Conservation (phyloP, 2,888 invertebrate species). For the Notocelia uddmanniana region DNA sequence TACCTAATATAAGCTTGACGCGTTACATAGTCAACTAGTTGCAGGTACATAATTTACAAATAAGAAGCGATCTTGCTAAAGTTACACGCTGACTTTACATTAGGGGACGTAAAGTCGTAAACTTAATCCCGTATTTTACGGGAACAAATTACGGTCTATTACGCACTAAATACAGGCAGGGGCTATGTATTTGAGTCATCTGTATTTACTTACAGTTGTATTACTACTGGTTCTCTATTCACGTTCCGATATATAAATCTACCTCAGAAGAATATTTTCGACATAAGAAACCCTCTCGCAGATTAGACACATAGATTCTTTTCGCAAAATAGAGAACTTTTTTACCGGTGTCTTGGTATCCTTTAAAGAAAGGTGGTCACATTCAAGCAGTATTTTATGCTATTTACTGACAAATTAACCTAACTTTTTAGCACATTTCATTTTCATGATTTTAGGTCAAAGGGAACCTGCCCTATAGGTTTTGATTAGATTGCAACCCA, state of each 20-base stretch:
- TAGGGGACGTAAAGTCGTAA: constrained; percentile 16
- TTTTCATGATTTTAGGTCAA: no score
- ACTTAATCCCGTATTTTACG: constrained; percentile 24
- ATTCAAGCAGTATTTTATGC: no score
- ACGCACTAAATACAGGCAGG: constrained; percentile 18
- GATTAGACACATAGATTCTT: not conserved
- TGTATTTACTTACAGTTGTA: constrained; percentile 11
- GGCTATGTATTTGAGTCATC: constrained; percentile 16
- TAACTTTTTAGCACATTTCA: no score
- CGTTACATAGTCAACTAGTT: no score
- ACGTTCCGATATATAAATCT: not conserved
- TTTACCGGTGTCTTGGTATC: no score
- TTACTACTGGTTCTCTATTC: not conserved
- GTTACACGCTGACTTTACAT: constrained; percentile 16
- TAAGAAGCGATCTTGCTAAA: constrained; percentile 2
- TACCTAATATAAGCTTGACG: no score
- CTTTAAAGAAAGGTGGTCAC: no score
- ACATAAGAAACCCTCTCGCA: not conserved
- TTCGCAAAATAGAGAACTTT: not conserved
- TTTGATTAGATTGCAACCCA: no score
- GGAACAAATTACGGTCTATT: constrained; percentile 36
- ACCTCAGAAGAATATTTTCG: not conserved
- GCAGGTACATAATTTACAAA: not conserved
- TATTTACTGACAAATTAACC: no score
- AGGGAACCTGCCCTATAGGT: no score